Evolutionary conservation across 2,113 vertebrate genomes (phyloP).

Genomic region (Oxygymnocypris stewartii): DNA sequence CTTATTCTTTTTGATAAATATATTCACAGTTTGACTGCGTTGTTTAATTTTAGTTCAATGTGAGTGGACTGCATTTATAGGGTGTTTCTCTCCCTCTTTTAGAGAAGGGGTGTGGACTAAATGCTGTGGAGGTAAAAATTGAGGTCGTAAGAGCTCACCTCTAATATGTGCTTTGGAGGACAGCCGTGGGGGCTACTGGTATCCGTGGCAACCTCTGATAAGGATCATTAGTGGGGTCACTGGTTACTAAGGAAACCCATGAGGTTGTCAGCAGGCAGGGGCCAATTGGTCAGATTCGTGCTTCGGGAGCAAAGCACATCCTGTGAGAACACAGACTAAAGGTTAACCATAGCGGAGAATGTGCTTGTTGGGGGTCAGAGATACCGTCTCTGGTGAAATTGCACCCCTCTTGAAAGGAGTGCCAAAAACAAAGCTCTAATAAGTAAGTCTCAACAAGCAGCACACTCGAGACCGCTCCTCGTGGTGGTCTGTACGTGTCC

Average conservation of each 20-base stretch:
- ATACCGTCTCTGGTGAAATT: conserved; percentile 25
- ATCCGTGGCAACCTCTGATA: conserved; percentile 58
- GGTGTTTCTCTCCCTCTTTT: neutral
- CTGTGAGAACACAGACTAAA: conserved; percentile 32
- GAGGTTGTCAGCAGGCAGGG: conserved; percentile 42
- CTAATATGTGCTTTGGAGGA: conserved; percentile 52
- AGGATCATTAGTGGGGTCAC: conserved; percentile 60
- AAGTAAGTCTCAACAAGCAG: conserved; percentile 12
- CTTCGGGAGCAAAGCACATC: conserved; percentile 32
- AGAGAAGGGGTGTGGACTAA: conserved; percentile 15
- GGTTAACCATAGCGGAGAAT: conserved; percentile 8
- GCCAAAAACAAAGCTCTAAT: conserved; percentile 27
- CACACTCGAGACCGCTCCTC: conserved; percentile 36
- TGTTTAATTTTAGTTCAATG: neutral
- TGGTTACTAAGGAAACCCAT: conserved; percentile 48
- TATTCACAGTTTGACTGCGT: neutral
- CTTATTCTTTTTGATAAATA: neutral
- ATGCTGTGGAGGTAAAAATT: conserved; percentile 35
- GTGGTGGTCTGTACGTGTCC: conserved; percentile 53
- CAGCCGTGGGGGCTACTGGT: conserved; percentile 51
- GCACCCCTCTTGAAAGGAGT: conserved; percentile 1
- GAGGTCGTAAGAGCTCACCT: conserved; percentile 55
- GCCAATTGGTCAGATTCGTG: conserved; percentile 41
- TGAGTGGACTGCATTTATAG: conserved; percentile 3
- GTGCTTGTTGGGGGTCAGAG: conserved; percentile 27